These are phyloP conservation scores for Tachina lurida DNA, from an alignment of 2,888 invertebrate species.

Conservation along the genomic window DNA sequence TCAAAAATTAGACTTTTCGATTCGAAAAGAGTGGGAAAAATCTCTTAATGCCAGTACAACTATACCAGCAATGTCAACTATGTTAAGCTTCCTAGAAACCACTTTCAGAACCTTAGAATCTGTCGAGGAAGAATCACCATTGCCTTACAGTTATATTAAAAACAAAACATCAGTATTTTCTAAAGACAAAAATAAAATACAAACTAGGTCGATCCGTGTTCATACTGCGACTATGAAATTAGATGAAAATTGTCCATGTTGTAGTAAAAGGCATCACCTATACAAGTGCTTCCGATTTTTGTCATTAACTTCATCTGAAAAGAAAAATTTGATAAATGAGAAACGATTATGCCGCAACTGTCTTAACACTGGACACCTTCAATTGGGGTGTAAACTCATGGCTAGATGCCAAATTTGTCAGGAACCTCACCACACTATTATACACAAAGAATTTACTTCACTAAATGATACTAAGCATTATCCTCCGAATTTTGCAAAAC, in stretches of 20 bases:
- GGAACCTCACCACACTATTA: slow-evolving; percentile 25
- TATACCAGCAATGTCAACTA: not conserved
- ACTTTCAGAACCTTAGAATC: slow-evolving; percentile 5
- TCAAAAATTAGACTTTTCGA: not conserved
- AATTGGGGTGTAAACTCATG: slow-evolving; percentile 10
- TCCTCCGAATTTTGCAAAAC: too few species aligned
- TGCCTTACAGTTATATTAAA: not conserved
- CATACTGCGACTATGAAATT: not conserved
- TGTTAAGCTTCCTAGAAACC: slow-evolving; percentile 21
- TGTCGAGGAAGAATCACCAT: not conserved
- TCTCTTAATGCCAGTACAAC: slow-evolving; percentile 12
- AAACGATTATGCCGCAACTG: slow-evolving; percentile 41
- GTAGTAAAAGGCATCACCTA: too few species aligned
- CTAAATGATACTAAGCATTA: too few species aligned
- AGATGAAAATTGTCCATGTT: slow-evolving; percentile 25
- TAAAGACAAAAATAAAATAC: too few species aligned
- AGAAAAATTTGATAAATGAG: slow-evolving; percentile 29
- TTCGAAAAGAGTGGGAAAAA: slow-evolving; percentile 24
- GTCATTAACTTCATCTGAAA: slow-evolving; percentile 45
- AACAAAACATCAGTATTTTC: too few species aligned
- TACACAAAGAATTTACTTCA: slow-evolving; percentile 23
- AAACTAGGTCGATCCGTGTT: not conserved
- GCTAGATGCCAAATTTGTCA: slow-evolving; percentile 38
- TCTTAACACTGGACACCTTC: slow-evolving; percentile 35
- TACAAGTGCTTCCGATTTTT: too few species aligned